A percentile compares a stretch with the other conserved stretches of the same genome.
Evolutionary conservation across 2,113 vertebrate species (phyloP).

Genomic region (Hystrix cristata): DNA sequence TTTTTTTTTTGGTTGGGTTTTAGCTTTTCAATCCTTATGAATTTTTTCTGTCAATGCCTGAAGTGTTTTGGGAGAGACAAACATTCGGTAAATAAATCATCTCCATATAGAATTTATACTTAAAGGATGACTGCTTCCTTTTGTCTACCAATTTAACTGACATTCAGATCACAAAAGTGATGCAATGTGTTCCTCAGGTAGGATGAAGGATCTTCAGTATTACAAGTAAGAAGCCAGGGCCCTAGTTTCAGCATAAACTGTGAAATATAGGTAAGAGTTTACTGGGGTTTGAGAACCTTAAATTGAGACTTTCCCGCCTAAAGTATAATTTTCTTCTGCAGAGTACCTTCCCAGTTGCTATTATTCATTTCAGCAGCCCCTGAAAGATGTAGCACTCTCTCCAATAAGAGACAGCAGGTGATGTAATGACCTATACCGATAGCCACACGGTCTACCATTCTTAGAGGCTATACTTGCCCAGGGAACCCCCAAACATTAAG

Average conservation of each 20-base stretch:
- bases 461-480: not conserved
- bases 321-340: not conserved
- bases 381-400: not conserved
- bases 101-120: not conserved
- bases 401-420: not conserved
- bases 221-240: not conserved
- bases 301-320: not conserved
- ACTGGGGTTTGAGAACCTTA: not conserved
- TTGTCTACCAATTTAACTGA: not conserved
- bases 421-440: not conserved
- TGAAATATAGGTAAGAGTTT: not conserved
- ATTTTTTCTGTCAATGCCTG: not conserved
- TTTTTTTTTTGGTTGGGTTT: not conserved
- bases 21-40: conserved; percentile 2
- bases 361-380: not conserved
- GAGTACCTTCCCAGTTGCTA: not conserved
- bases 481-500: not conserved
- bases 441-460: not conserved
- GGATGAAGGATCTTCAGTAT: not conserved
- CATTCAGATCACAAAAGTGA: not conserved
- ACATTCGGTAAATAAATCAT: not conserved
- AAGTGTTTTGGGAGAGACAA: not conserved
- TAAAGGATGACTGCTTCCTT: not conserved
- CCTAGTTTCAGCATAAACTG: not conserved
- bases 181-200: not conserved